A percentile compares a stretch with the other conserved stretches of the same genome.
Evolutionary conservation across 2,113 vertebrate species (phyloP).

Genomic region (Prinia subflava): DNA sequence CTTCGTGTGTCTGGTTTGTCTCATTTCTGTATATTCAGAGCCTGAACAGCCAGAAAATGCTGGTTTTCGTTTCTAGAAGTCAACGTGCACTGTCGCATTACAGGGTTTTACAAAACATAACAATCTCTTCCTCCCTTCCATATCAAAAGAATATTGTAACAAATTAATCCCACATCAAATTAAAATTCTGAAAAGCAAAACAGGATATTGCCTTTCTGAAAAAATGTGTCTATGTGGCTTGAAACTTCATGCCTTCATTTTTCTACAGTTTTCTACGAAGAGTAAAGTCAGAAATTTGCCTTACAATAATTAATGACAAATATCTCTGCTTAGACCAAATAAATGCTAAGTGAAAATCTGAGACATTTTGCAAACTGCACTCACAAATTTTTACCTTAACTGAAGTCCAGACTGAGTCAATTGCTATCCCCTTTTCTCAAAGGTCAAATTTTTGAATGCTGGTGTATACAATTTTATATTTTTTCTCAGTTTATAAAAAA

Average conservation of each 20-base stretch:
- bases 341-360: not conserved
- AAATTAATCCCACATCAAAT: not conserved
- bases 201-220: accelerated
- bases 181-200: not conserved
- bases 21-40: not conserved
- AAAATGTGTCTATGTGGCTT: not conserved
- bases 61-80: not conserved
- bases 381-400: not conserved
- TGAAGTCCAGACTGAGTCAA: not conserved
- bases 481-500: not conserved
- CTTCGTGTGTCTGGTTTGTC: not conserved
- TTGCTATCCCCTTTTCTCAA: not conserved
- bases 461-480: not conserved
- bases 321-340: not conserved
- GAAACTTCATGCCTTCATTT: not conserved
- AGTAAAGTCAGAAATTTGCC: not conserved
- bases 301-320: not conserved
- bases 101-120: not conserved
- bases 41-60: not conserved
- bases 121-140: not conserved
- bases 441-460: not conserved
- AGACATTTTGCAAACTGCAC: not conserved
- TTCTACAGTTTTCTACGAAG: not conserved
- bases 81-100: not conserved
- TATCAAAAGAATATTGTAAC: not conserved